A percentile compares a stretch with the other conserved stretches of the same genome.
Evolutionary conservation across 2,797 vertebrate species (phyloP).

Genomic region (Sebastes matsubarae): DNA sequence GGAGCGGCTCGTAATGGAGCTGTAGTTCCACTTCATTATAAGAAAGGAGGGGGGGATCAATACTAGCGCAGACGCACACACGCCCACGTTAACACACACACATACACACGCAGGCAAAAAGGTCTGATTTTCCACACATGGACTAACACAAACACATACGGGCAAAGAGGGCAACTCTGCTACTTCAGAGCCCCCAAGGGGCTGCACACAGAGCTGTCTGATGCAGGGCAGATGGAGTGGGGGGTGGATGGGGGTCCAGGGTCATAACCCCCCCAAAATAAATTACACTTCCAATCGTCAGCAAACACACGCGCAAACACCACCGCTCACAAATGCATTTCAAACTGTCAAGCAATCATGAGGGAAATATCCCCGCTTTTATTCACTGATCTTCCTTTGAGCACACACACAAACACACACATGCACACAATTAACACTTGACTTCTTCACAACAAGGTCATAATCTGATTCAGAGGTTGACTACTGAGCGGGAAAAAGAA

Average conservation of each 20-base stretch:
- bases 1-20: constrained; percentile 90
- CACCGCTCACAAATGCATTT: constrained; percentile 19
- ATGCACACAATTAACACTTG: constrained; percentile 54
- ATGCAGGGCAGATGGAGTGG: constrained; percentile 63
- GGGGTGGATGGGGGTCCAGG: constrained; percentile 50
- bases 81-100: constrained; percentile 33
- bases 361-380: constrained; percentile 50
- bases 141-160: constrained; percentile 49
- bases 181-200: constrained; percentile 62
- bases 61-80: constrained; percentile 78
- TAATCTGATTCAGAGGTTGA: constrained; percentile 60
- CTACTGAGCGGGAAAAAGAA: constrained; percentile 25
- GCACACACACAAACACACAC: constrained; percentile 10
- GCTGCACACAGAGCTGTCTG: constrained; percentile 61
- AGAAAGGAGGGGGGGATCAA: constrained; percentile 88
- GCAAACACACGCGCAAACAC: constrained; percentile 35
- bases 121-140: constrained; percentile 54
- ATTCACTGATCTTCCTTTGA: constrained; percentile 35
- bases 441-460: constrained; percentile 69
- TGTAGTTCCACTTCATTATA: constrained; percentile 97
- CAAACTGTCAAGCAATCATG: constrained; percentile 60
- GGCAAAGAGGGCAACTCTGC: constrained; percentile 59
- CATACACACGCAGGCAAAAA: constrained; percentile 39
- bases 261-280: constrained; percentile 70
- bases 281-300: constrained; percentile 67